These are phyloP conservation scores for Sinocyclocheilus anophthalmus DNA, from an alignment of 2,113 vertebrate genomes.

Conservation along the genomic window DNA sequence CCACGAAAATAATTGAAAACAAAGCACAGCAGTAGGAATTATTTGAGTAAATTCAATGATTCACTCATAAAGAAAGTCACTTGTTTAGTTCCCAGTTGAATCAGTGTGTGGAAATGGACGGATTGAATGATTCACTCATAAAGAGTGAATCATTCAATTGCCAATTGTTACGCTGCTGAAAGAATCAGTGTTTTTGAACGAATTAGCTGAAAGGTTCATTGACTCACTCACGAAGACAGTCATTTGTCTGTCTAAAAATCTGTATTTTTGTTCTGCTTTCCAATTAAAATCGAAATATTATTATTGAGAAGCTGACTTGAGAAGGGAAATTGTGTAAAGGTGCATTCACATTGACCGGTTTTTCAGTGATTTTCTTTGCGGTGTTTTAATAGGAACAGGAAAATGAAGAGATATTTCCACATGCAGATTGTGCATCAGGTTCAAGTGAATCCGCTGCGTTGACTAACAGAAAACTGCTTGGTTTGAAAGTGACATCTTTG, in stretches of 20 bases:
- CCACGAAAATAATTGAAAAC: neutral
- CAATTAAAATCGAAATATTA: neutral
- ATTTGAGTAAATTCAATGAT: neutral
- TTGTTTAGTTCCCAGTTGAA: neutral
- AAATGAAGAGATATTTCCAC: too few relatives aligned
- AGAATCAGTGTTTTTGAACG: neutral
- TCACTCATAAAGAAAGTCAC: neutral
- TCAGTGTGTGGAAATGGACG: neutral
- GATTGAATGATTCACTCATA: neutral
- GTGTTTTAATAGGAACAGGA: neutral
- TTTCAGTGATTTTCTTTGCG: too few relatives aligned
- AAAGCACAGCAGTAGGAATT: neutral
- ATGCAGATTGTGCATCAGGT: too few relatives aligned
- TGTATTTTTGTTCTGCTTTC: neutral
- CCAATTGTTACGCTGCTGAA: neutral
- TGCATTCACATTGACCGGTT: neutral
- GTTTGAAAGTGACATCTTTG: too few relatives aligned
- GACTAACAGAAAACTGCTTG: neutral
- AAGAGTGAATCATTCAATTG: neutral
- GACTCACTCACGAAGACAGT: neutral
- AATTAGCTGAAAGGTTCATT: neutral
- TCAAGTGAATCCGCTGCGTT: neutral
- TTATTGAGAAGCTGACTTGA: neutral
- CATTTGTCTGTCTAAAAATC: neutral
- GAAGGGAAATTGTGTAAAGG: neutral